phyloP scores from a whole-genome alignment of 1,140 invertebrate genomes.

The Pinna nobilis region DNA sequence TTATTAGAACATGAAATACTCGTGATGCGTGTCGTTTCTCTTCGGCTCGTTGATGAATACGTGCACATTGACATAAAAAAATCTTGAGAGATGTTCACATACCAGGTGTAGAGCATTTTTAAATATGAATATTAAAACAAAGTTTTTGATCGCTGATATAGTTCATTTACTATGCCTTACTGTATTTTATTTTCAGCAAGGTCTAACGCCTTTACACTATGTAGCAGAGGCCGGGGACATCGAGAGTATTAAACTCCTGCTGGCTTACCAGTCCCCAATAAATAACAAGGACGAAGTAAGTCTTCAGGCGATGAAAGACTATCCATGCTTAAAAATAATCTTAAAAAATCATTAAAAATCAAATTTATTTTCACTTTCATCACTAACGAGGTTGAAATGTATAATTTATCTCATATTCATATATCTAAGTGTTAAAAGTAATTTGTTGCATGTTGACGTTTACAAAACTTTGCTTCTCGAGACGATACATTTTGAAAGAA shows the following conservation, averaged over 20 bases:
- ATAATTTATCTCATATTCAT: no score
- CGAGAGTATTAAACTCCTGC: constrained; percentile 40
- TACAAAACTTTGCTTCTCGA: no score
- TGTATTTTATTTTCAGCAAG: constrained; percentile 9
- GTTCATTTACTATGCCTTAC: no score
- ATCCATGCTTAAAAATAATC: background rate
- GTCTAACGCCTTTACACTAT: constrained; percentile 43
- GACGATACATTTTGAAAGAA: no score
- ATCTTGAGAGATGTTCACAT: background rate
- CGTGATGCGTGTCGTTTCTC: background rate
- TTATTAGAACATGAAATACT: no score
- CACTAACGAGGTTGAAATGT: no score
- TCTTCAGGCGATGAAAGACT: background rate
- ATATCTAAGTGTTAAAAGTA: no score
- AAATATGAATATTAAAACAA: background rate
- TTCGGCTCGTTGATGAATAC: background rate
- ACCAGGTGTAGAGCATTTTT: background rate
- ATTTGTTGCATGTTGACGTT: no score
- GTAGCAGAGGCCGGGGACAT: constrained; percentile 38
- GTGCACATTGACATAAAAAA: background rate
- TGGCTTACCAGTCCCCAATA: constrained; percentile 35
- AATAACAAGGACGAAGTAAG: constrained; percentile 34
- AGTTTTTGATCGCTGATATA: background rate
- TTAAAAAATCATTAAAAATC: background rate
- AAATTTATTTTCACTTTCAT: background rate